Base-by-base conservation (phyloP, 1,140 invertebrate genomes). In the Chironomus striatipennis region DNA sequence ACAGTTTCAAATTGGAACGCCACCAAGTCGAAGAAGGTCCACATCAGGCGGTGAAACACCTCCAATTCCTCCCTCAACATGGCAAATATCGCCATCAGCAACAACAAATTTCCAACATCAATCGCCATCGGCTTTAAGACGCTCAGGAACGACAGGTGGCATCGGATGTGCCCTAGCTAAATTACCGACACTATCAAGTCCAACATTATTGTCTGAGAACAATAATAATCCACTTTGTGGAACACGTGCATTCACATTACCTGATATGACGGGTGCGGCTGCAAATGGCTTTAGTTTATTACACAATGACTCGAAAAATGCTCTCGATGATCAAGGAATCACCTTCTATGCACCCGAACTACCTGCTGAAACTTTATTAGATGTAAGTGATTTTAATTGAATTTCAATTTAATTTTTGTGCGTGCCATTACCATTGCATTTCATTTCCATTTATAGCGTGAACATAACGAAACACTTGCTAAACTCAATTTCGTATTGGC, bases 401-500 rank as follows among this genome's bases (percentile, higher is more conserved):
- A 70, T 6, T 70, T 70, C n/a, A 67, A 67, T 18, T 8, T 34
- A 34, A 34, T 34, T 34, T 34, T 34, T 34, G 24, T n/a, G 24
- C 24, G 24, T 34, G 24, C 24, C 24, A 2, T 21, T 70, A 67
- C 64, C 7, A 20, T 21, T 18, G 20, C 5, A 18, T 12, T 47
- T 57, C 34, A 43, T 42, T 74, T 75, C 43, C 75, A 74, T 74
- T 81, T 84, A 7, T 80, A 90, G 87, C 89, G 91, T 75, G 94
- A 96, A 80, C 96, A 98, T 83, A 96, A 96, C 83, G 94, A 97
- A 81, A 95, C 93, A 6, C 83, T 98, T 77, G 93, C 94, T 1
- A 98, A 98, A 82, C 85, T 98, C 57, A 95, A 95, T 80, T 98
- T 97, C 84, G 93, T 97, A 15, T 83, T 95, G 47, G 93, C 95